Evolutionary conservation across 2,113 vertebrate species (phyloP).

Genomic region (Solea senegalensis): DNA sequence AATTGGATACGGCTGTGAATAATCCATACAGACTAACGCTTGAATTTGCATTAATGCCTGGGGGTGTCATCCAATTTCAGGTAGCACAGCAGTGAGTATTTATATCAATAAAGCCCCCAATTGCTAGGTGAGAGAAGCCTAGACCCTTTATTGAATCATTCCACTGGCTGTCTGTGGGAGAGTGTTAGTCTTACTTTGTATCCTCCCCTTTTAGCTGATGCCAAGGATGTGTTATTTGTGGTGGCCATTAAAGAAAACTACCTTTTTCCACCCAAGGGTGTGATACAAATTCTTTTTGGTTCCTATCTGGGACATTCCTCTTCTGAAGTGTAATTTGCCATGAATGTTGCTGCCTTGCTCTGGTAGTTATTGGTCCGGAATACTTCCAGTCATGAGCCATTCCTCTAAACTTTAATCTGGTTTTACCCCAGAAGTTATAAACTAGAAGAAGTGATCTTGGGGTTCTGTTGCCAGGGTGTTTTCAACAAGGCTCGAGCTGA

Average conservation of each 20-base stretch:
- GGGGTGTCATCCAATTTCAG: constrained; percentile 51
- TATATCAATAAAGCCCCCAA: constrained; percentile 67
- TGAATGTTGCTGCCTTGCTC: not conserved
- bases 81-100: constrained; percentile 55
- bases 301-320: not conserved
- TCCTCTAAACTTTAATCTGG: constrained; percentile 4
- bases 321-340: not conserved
- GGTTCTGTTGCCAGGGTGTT: constrained; percentile 24
- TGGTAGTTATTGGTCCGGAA: not conserved
- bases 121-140: constrained; percentile 55
- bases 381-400: not conserved
- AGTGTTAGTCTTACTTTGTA: constrained; percentile 39
- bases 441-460: constrained; percentile 25
- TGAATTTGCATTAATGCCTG: constrained; percentile 72
- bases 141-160: constrained; percentile 57
- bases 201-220: constrained; percentile 17
- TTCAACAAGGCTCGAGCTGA: constrained; percentile 21
- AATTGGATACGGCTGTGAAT: constrained; percentile 80
- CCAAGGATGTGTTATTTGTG: constrained; percentile 38
- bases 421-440: constrained; percentile 2
- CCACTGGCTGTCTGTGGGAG: constrained; percentile 32
- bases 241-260: constrained; percentile 30
- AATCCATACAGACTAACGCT: constrained; percentile 76
- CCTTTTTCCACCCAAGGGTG: not conserved
- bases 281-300: not conserved